Evolutionary conservation across 2,797 vertebrate genomes (phyloP).

Genomic region (Leucoraja ocellata): DNA sequence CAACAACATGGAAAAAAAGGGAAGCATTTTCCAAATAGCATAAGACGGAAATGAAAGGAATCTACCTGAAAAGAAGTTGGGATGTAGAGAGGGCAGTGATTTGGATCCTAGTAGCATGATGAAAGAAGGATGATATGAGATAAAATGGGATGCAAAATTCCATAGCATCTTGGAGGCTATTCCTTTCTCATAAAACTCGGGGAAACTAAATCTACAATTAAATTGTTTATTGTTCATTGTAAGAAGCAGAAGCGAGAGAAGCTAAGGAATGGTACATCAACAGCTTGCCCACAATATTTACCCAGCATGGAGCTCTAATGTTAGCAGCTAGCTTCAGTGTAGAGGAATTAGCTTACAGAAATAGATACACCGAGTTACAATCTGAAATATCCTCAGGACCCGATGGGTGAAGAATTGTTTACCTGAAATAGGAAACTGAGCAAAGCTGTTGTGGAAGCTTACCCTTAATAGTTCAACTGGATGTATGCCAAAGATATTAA

Average conservation of each 20-base stretch:
- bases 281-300: neutral
- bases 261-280: too few relatives aligned
- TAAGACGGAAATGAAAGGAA: neutral
- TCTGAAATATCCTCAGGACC: neutral
- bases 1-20: too few relatives aligned
- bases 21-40: neutral
- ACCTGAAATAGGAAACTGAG: neutral
- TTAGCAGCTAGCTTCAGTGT: neutral
- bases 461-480: neutral
- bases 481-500: neutral
- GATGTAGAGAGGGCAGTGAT: neutral
- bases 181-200: neutral
- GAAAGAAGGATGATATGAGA: neutral
- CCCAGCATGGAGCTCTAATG: neutral
- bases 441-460: neutral
- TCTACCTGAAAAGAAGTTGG: neutral
- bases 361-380: neutral
- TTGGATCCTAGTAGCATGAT: too few relatives aligned
- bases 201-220: neutral
- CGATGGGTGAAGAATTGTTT: neutral
- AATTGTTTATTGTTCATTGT: neutral
- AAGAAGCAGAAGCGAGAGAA: neutral
- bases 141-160: neutral
- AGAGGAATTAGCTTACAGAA: neutral
- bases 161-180: neutral